Conservation (phyloP, 2,888 invertebrate species). For the Rugalucina vietnamica region DNA sequence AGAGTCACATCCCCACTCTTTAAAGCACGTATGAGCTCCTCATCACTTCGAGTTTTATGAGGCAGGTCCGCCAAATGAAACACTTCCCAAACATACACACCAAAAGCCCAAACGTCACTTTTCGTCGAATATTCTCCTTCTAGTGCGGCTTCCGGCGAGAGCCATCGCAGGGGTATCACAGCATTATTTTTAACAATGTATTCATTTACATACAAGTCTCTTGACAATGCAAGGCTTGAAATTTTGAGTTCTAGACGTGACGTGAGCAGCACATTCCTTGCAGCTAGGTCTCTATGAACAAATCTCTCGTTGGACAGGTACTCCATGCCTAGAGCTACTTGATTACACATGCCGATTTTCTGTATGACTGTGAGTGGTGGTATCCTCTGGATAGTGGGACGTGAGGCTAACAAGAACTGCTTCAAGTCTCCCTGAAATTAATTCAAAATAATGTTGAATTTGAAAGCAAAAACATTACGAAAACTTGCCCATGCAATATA, state of each 20-base stretch:
- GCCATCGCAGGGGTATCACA: constrained; percentile 93
- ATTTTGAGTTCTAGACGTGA: constrained; percentile 92
- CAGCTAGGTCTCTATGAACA: constrained; percentile 96
- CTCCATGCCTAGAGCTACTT: constrained; percentile 93
- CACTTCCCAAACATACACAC: constrained; percentile 95
- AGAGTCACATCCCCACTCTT: constrained; percentile 72
- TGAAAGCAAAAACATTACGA: too few species aligned
- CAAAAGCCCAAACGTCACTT: constrained; percentile 96
- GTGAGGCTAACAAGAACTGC: constrained; percentile 86
- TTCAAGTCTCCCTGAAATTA: constrained; percentile 94
- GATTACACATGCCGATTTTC: constrained; percentile 85
- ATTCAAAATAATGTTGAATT: too few species aligned
- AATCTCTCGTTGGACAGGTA: constrained; percentile 90
- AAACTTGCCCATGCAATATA: too few species aligned
- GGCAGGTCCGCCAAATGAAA: constrained; percentile 92
- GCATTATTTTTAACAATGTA: constrained; percentile 88
- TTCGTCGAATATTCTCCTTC: constrained; percentile 96
- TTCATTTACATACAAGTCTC: constrained; percentile 94
- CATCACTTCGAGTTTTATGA: constrained; percentile 90
- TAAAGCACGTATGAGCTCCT: constrained; percentile 86
- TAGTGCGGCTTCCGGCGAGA: constrained; percentile 93
- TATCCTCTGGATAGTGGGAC: constrained; percentile 85
- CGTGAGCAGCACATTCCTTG: constrained; percentile 95
- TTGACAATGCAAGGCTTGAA: constrained; percentile 90
- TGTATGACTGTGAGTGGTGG: constrained; percentile 86